These are phyloP conservation scores for Bombus polaris DNA, from an alignment of 1,140 invertebrate species.

Conservation along the genomic window DNA sequence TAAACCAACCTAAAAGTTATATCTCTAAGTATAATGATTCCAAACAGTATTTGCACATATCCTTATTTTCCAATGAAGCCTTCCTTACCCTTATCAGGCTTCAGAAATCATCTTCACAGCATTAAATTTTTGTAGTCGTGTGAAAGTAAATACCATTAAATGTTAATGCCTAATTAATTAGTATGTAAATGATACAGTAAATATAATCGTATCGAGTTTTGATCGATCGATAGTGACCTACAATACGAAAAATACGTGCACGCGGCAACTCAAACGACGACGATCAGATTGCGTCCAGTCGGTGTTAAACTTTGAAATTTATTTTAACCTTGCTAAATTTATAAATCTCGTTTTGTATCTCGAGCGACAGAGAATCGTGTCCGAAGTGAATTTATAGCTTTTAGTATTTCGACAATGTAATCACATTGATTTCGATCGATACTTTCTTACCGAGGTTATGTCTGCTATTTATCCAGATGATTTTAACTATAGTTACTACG, in stretches of 20 bases:
- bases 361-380: no score
- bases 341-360: not conserved
- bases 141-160: not conserved
- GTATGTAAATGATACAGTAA: no score
- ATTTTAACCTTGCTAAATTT: not conserved
- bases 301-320: not conserved
- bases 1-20: not conserved
- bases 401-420: constrained; percentile 3
- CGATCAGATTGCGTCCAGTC: not conserved
- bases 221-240: not conserved
- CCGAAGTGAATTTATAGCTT: not conserved
- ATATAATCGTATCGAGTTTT: no score
- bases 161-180: not conserved
- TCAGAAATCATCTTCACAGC: not conserved
- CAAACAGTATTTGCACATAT: not conserved
- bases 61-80: not conserved
- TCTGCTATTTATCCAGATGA: not conserved
- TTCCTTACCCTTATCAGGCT: not conserved
- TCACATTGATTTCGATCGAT: not conserved
- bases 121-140: not conserved
- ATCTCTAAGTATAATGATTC: not conserved
- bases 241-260: not conserved
- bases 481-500: constrained; percentile 20
- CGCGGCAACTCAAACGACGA: not conserved
- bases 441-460: not conserved